Percentiles rank a stretch among this genome's conserved stretches.
Evolutionary conservation across 2,797 vertebrate genomes (phyloP).

Genomic region (Pelochelys cantorii): DNA sequence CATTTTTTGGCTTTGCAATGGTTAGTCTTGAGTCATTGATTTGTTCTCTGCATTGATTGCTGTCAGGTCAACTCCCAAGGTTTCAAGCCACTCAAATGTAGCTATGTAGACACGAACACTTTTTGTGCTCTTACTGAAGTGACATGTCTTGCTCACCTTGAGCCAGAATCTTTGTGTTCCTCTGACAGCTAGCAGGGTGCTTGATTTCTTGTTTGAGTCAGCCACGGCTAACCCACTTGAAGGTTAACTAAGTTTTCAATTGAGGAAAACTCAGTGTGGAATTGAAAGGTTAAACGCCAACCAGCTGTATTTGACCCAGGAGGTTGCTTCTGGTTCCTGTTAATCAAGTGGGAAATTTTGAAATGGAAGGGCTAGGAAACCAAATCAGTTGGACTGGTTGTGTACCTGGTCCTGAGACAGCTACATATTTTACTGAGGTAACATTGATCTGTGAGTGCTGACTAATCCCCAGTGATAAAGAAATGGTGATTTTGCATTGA

Average conservation of each 20-base stretch:
- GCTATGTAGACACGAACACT: background rate
- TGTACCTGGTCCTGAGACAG: background rate
- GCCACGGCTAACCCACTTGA: background rate
- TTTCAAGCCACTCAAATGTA: background rate
- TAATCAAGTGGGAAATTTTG: background rate
- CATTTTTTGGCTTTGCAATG: background rate
- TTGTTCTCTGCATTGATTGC: background rate
- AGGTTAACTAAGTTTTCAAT: background rate
- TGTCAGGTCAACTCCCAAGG: background rate
- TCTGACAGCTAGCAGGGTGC: background rate
- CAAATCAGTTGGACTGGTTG: background rate
- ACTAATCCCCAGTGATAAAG: background rate
- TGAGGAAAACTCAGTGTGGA: background rate
- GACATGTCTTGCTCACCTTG: background rate
- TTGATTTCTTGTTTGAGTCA: background rate
- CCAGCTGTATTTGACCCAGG: background rate
- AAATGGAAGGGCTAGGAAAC: background rate
- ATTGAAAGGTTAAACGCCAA: background rate
- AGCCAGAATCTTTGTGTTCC: background rate
- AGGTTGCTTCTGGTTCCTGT: background rate
- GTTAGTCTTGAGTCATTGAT: background rate
- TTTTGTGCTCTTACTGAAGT: background rate
- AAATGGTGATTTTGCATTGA: slow-evolving; percentile 30
- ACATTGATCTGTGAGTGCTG: slow-evolving; percentile 20
- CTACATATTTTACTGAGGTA: background rate